These are phyloP conservation scores for Panagrolaimus sp. DNA, from an alignment of 1,140 invertebrate genomes.

Conservation along the genomic window DNA sequence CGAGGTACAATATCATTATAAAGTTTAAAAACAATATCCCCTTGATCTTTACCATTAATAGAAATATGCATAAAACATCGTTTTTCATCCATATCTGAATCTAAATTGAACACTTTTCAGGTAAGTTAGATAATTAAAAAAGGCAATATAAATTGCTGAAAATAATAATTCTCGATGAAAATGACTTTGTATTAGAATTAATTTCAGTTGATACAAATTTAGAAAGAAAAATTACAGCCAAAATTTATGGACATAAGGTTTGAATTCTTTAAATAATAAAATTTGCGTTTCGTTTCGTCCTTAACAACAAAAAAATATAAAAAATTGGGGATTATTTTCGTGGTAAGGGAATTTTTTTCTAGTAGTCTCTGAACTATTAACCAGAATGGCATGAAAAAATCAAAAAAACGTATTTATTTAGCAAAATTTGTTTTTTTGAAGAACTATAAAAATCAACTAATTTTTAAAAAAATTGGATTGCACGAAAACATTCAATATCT, in stretches of 20 bases:
- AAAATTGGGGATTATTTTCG: too few relatives aligned
- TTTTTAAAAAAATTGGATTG: too few relatives aligned
- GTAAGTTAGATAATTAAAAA: neutral
- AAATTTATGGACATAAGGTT: neutral
- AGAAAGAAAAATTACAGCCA: neutral
- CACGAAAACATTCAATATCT: too few relatives aligned
- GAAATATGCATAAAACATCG: constrained; percentile 1
- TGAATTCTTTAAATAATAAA: neutral
- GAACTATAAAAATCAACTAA: too few relatives aligned
- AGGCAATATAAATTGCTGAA: neutral
- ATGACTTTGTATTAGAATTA: neutral
- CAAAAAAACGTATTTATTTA: too few relatives aligned
- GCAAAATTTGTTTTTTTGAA: too few relatives aligned
- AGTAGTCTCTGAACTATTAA: neutral
- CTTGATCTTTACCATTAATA: constrained; percentile 7
- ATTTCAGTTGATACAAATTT: neutral
- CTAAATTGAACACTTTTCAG: neutral
- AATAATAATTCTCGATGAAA: neutral
- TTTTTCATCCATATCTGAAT: neutral
- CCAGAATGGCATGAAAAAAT: neutral
- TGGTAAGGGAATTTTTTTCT: too few relatives aligned
- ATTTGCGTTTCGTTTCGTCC: neutral
- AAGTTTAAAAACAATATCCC: neutral
- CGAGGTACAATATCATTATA: neutral
- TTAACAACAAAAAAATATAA: neutral